Evolutionary conservation across 2,113 vertebrate genomes (phyloP).

Genomic region (Pyxicephalus adspersus): DNA sequence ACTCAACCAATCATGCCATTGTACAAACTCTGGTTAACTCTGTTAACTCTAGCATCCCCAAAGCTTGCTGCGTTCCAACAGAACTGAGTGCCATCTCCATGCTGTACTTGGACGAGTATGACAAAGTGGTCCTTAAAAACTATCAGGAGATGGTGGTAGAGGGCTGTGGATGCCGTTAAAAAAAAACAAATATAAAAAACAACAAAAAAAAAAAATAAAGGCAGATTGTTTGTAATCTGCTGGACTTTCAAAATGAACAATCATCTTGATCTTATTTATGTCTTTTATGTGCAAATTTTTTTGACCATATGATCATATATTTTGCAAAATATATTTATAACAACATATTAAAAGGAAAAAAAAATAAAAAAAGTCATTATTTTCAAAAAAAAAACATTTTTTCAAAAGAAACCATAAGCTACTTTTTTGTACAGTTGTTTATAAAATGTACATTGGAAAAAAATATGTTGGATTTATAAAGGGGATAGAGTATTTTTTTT

Average conservation of each 20-base stretch:
- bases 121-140: constrained; percentile 98
- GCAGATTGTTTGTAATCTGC: constrained; percentile 64
- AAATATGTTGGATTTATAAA: constrained; percentile 76
- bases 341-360: constrained; percentile 90
- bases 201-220: constrained; percentile 40
- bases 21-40: constrained; percentile 99
- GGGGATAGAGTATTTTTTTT: constrained; percentile 70
- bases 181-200: background rate
- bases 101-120: constrained; percentile 97
- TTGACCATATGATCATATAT: constrained; percentile 99
- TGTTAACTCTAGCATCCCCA: constrained; percentile 96
- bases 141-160: constrained; percentile 99
- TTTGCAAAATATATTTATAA: constrained; percentile 99
- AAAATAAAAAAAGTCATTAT: constrained; percentile 97
- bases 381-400: constrained; percentile 67
- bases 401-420: constrained; percentile 77
- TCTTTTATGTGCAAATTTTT: constrained; percentile 90
- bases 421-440: constrained; percentile 78
- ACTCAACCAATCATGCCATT: constrained; percentile 97
- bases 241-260: constrained; percentile 70
- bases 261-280: constrained; percentile 97
- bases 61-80: constrained; percentile 96
- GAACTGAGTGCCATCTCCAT: constrained; percentile 99
- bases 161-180: constrained; percentile 93
- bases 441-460: constrained; percentile 83